These are phyloP conservation scores for Drosophila ohnishii DNA, from an alignment of 1,140 invertebrate species.

Conservation along the genomic window DNA sequence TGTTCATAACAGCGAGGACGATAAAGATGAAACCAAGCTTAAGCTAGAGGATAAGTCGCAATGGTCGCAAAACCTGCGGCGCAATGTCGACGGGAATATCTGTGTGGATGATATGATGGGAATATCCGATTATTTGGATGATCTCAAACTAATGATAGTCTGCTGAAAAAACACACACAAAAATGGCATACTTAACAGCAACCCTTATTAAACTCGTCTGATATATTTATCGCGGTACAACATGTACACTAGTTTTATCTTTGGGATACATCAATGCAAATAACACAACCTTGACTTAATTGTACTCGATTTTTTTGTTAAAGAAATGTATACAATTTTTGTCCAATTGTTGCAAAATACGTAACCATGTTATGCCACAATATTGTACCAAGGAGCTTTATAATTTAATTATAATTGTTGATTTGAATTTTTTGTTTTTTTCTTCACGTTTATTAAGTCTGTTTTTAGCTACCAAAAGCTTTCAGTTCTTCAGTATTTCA, in stretches of 20 bases:
- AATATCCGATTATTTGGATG: slow-evolving; percentile 33
- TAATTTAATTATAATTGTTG: background rate
- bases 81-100: slow-evolving; percentile 10
- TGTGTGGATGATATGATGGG: slow-evolving; percentile 40
- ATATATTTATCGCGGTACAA: slow-evolving; percentile 1
- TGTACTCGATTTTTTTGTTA: background rate
- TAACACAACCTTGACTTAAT: background rate
- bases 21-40: background rate
- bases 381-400: background rate
- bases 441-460: background rate
- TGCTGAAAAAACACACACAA: slow-evolving; percentile 23
- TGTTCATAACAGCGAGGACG: background rate
- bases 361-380: background rate
- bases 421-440: background rate
- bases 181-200: background rate
- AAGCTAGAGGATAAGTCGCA: background rate
- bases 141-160: slow-evolving; percentile 49
- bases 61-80: slow-evolving; percentile 4
- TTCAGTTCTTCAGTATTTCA: background rate
- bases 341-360: background rate
- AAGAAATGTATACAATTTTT: background rate
- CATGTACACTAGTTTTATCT: background rate
- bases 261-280: background rate
- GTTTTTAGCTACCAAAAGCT: background rate
- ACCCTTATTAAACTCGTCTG: background rate